A percentile compares a stretch with the other conserved stretches of the same genome.
Evolutionary conservation across 2,888 invertebrate species (phyloP).

Genomic region (Magallana nippona): DNA sequence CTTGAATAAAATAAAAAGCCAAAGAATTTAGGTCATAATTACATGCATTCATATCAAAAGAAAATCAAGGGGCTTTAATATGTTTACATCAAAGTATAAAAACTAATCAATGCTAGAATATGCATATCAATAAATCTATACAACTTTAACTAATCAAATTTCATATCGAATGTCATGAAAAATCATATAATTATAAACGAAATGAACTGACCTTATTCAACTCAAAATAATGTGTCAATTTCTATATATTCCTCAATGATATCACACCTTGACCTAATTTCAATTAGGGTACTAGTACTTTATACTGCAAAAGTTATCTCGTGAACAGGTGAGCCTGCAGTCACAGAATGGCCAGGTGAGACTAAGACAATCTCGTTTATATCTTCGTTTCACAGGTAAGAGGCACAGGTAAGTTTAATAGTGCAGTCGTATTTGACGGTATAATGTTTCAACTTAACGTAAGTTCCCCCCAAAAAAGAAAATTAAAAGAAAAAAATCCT

Average conservation of each 20-base stretch:
- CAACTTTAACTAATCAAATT: too few species aligned
- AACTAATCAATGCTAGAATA: not conserved
- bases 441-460: not conserved
- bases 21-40: too few species aligned
- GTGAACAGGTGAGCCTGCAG: conserved; percentile 25
- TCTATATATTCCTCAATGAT: not conserved
- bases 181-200: not conserved
- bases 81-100: not conserved
- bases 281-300: not conserved
- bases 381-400: not conserved
- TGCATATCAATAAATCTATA: too few species aligned
- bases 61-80: too few species aligned
- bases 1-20: too few species aligned
- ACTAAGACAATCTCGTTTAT: not conserved
- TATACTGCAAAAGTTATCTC: not conserved
- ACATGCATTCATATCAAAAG: too few species aligned
- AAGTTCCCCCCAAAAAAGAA: too few species aligned
- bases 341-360: conserved; percentile 12
- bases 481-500: not conserved
- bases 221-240: not conserved
- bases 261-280: not conserved
- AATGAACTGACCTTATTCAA: not conserved
- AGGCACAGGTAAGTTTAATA: conserved; percentile 1
- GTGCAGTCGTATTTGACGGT: too few species aligned
- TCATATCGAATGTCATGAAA: not conserved